Evolutionary conservation across 2,888 invertebrate genomes (phyloP), one percentile per base, ranked within the genome.

Genomic region (Cantharis flavilabris): DNA sequence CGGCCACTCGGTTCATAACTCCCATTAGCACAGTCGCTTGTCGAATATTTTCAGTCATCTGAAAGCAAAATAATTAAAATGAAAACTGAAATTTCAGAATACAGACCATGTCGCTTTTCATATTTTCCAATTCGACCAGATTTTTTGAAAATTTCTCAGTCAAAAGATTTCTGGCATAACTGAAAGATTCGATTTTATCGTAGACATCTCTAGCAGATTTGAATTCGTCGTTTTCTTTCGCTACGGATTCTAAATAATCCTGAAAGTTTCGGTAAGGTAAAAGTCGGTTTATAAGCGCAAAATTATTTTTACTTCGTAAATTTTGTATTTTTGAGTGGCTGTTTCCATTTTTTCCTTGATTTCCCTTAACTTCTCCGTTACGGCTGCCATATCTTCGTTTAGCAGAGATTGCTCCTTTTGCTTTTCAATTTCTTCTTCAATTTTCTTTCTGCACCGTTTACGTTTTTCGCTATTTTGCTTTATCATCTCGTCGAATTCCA

Each of bases 401-500:
- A 16, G 2, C 10, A 62, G 10, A 14, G 71, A 62, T 11, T 11
- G 62, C 9, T 75, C 62, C 5, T 14, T 5, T 33, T 65, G 65
- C 0, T 71, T 20, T 1, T 7, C 9, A 4, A 13, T 9, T 26
- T 71, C 33, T 16, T 75, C 69, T 16, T 26, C 14, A 11, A 16
- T 76, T 64, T 76, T 72, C 3, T 28, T 62, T 13, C 16, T 63
- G 2, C 65, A 69, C 1, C 76, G 70, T n/a, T 64, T 70, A 9
- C 72, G 30, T 16, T 76, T 76, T 20, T 23, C 62, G 3, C 20
- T 16, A 28, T 76, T 76, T 33, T 76, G 49, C 10, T 16, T 65
- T 33, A 76, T 65, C 76, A 76, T 76, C 76, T 64, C 67, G 9
- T 76, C 76, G 26, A 76, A 76, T 16, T 76, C 70, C 9, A 69